Evolutionary conservation across 2,888 invertebrate species (phyloP).

Genomic region (Oxyteleia sp.): DNA sequence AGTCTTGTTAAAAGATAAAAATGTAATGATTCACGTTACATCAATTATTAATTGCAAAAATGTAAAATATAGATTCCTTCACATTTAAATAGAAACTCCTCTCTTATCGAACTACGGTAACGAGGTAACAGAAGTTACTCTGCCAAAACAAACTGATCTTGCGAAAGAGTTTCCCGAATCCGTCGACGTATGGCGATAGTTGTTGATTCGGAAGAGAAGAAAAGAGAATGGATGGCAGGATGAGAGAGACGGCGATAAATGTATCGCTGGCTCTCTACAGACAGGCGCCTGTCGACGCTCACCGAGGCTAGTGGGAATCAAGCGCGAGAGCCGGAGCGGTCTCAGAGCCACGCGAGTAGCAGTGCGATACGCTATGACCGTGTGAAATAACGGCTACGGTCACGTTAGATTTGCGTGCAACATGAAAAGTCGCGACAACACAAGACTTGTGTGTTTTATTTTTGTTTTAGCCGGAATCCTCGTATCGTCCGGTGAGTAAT

Average conservation of each 20-base stretch:
- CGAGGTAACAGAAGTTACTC: neutral
- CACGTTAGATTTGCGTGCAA: constrained; percentile 30
- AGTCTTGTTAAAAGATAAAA: no score
- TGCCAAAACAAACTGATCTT: neutral
- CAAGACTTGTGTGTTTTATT: constrained; percentile 48
- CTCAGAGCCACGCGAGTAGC: constrained; percentile 53
- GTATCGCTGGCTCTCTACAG: constrained; percentile 60
- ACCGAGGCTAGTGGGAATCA: constrained; percentile 51
- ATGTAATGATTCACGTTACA: no score
- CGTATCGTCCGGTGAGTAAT: constrained; percentile 53
- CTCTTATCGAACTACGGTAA: constrained; percentile 11
- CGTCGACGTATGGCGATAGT: constrained; percentile 43
- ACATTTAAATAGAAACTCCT: neutral
- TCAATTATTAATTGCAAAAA: no score
- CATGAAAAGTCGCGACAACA: constrained; percentile 42
- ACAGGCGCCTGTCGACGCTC: constrained; percentile 63
- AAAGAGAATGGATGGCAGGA: constrained; percentile 8
- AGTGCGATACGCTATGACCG: constrained; percentile 47
- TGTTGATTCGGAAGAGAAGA: constrained; percentile 16
- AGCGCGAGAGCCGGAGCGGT: constrained; percentile 53
- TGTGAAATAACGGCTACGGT: constrained; percentile 10
- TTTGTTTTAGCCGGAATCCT: constrained; percentile 57
- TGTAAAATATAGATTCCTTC: neutral
- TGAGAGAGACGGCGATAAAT: constrained; percentile 37
- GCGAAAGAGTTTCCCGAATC: constrained; percentile 16